phyloP scores from a whole-genome alignment of 2,113 vertebrate species.

The Chionis minor region DNA sequence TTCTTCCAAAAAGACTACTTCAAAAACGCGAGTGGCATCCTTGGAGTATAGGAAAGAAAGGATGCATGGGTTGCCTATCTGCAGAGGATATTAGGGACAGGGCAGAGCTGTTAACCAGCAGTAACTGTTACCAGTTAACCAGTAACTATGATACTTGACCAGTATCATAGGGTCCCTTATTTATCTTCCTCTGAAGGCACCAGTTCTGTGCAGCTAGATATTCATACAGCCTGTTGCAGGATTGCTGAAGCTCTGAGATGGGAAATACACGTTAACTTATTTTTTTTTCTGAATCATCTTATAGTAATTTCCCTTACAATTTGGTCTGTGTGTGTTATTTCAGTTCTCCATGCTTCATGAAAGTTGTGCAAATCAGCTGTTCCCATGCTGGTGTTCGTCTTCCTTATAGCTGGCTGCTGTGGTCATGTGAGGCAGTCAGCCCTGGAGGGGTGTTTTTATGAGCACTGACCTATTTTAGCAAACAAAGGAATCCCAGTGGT shows the following conservation, averaged over 20 bases:
- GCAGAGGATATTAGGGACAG: not conserved
- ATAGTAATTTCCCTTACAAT: not conserved
- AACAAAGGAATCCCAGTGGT: conserved; percentile 16
- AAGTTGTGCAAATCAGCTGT: not conserved
- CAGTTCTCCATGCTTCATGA: not conserved
- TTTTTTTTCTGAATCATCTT: not conserved
- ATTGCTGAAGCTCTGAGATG: not conserved
- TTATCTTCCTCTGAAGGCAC: not conserved
- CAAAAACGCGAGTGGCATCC: not conserved
- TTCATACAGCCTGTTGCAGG: not conserved
- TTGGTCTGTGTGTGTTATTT: not conserved
- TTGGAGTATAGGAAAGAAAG: not conserved
- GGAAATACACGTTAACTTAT: accelerated
- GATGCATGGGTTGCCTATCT: not conserved
- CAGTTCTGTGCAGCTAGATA: not conserved
- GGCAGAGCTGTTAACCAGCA: not conserved
- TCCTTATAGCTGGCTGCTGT: not conserved
- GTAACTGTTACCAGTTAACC: no score
- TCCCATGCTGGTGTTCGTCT: not conserved
- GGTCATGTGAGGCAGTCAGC: not conserved
- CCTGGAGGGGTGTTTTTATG: conserved; percentile 39
- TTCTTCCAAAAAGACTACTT: not conserved
- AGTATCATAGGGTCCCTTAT: not conserved
- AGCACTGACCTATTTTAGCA: conserved; percentile 69
- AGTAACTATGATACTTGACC: not conserved